phyloP scores from a whole-genome alignment of 1,140 invertebrate species.

The Cotesia chilonis region DNA sequence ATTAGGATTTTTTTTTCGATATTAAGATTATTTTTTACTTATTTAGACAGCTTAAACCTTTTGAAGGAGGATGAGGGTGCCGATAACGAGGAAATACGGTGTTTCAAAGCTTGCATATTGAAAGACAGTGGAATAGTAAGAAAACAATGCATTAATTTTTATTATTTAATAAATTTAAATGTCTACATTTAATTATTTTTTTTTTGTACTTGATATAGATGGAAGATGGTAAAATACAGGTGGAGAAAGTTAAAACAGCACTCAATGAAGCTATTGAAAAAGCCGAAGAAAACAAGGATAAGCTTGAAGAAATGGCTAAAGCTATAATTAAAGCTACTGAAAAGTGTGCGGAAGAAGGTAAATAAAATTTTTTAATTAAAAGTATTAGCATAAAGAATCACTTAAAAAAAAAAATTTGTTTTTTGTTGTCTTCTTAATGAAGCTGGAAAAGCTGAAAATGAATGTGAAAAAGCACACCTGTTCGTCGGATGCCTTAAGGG shows the following conservation, averaged over 20 bases:
- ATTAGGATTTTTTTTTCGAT: no score
- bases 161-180: not conserved
- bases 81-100: slow-evolving; percentile 28
- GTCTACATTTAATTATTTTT: not conserved
- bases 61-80: slow-evolving; percentile 3
- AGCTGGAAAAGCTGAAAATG: slow-evolving; percentile 21
- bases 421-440: slow-evolving; percentile 1
- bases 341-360: slow-evolving; percentile 14
- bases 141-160: slow-evolving; percentile 12
- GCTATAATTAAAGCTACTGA: not conserved
- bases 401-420: no score
- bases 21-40: not conserved
- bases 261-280: not conserved
- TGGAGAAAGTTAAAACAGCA: not conserved
- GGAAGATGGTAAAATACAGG: slow-evolving; percentile 3
- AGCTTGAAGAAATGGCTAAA: not conserved
- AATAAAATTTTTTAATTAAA: not conserved
- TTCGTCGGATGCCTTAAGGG: slow-evolving; percentile 6
- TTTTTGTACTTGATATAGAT: slow-evolving; percentile 1
- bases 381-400: no score
- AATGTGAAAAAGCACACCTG: slow-evolving; percentile 14
- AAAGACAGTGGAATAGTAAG: slow-evolving; percentile 13
- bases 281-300: no score
- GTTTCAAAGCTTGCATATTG: slow-evolving; percentile 23
- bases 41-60: slow-evolving; percentile 16